Conservation (phyloP, 2,113 vertebrate genomes). For the Syngnathus scovelli region DNA sequence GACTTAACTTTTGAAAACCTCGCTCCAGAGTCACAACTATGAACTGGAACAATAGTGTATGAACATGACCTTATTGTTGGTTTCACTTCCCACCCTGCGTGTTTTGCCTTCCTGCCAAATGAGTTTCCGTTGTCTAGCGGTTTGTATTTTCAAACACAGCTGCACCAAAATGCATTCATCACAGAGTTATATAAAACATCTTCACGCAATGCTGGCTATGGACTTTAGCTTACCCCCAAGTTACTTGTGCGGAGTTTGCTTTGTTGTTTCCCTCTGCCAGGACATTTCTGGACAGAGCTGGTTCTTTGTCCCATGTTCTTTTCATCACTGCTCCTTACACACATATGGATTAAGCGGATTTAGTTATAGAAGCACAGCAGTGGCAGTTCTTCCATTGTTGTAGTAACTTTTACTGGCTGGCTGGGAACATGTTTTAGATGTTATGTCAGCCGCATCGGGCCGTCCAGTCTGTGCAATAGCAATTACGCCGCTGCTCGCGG, state of each 20-base stretch:
- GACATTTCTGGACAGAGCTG: conserved; percentile 36
- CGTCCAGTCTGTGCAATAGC: conserved; percentile 17
- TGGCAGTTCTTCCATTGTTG: conserved; percentile 20
- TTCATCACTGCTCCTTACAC: conserved; percentile 30
- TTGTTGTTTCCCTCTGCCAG: conserved; percentile 16
- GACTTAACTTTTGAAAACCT: not conserved
- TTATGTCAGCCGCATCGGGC: conserved; percentile 13
- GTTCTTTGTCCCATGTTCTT: conserved; percentile 31
- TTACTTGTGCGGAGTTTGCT: not conserved
- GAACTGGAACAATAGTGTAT: not conserved
- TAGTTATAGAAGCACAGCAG: conserved; percentile 37
- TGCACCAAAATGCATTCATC: not conserved
- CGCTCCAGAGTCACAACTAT: not conserved
- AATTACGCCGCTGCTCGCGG: conserved; percentile 1
- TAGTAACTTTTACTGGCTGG: conserved; percentile 12
- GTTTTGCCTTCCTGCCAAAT: not conserved
- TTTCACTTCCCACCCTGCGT: not conserved
- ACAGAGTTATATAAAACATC: not conserved
- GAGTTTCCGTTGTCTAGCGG: not conserved
- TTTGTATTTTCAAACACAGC: conserved; percentile 7
- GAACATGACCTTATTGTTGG: not conserved
- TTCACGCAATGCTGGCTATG: not conserved
- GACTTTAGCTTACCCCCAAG: not conserved
- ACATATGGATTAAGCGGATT: conserved; percentile 42
- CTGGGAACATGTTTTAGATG: conserved; percentile 11